A percentile compares a stretch with the other conserved stretches of the same genome.
phyloP scores from a whole-genome alignment of 2,113 vertebrate species.

The Balaeniceps rex region DNA sequence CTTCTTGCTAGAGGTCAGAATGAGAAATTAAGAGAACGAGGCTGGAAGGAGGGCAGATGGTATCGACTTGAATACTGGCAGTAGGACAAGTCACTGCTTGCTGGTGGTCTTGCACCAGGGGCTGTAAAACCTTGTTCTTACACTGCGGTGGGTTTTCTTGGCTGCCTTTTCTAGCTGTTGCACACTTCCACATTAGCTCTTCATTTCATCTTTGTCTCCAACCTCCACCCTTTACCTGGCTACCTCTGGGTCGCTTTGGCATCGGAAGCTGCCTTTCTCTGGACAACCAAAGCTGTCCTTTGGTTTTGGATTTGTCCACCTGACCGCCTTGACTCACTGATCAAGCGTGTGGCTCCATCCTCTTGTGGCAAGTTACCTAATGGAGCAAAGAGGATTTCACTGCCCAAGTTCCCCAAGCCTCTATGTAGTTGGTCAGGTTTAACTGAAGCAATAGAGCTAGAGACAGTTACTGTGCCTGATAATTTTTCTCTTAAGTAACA shows the following conservation, averaged over 20 bases:
- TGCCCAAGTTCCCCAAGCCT: not conserved
- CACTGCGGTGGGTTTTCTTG: accelerated
- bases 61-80: too few species aligned
- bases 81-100: not conserved
- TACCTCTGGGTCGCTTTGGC: not conserved
- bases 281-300: not conserved
- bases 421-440: not conserved
- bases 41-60: not conserved
- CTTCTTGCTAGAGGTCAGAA: not conserved
- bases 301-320: not conserved
- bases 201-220: accelerated
- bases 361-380: too few species aligned
- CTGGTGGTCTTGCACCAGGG: too few species aligned
- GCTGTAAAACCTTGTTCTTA: not conserved
- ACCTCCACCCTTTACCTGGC: not conserved
- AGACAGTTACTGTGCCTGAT: not conserved
- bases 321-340: not conserved
- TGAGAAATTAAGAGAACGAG: too few species aligned
- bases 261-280: not conserved
- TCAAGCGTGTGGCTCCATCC: accelerated
- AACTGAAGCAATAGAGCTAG: not conserved
- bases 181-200: accelerated
- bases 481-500: not conserved
- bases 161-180: not conserved
- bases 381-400: not conserved